A percentile compares a stretch with the other conserved stretches of the same genome.
Evolutionary conservation across 2,797 vertebrate genomes (phyloP).

Genomic region (Cuniculus paca): DNA sequence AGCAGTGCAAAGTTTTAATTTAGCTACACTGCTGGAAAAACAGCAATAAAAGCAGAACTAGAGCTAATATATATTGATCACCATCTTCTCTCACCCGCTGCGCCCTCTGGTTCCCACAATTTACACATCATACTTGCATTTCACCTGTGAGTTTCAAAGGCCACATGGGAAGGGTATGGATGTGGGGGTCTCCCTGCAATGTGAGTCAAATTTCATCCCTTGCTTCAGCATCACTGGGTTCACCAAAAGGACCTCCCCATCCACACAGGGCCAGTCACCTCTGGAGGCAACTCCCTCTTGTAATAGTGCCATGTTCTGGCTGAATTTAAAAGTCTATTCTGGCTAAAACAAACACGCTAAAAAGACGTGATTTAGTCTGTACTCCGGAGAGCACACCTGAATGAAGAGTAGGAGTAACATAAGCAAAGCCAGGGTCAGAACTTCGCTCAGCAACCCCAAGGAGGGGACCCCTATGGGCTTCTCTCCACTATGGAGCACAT

Average conservation of each 20-base stretch:
- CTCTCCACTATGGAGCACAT: rapidly evolving
- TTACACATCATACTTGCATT: not conserved
- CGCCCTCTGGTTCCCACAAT: not conserved
- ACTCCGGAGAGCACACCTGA: no score
- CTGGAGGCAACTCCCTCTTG: not conserved
- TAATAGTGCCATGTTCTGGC: rapidly evolving
- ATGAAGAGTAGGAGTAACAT: not conserved
- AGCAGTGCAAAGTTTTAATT: not conserved
- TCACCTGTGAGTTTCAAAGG: not conserved
- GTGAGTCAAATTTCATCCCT: not conserved
- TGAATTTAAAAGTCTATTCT: not conserved
- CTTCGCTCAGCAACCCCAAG: not conserved
- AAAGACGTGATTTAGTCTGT: not conserved
- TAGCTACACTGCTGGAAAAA: not conserved
- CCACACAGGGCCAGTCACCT: not conserved
- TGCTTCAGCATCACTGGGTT: not conserved
- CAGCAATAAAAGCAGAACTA: not conserved
- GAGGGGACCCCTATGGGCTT: rapidly evolving
- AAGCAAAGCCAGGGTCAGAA: not conserved
- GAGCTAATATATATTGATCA: rapidly evolving
- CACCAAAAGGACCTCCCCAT: not conserved
- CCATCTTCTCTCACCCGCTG: not conserved
- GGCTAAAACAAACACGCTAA: not conserved
- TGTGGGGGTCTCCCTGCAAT: no score
- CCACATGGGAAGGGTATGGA: rapidly evolving